Evolutionary conservation across 2,113 vertebrate species (phyloP), one percentile per base, ranked within the genome.

Genomic region (Saccopteryx bilineata): DNA sequence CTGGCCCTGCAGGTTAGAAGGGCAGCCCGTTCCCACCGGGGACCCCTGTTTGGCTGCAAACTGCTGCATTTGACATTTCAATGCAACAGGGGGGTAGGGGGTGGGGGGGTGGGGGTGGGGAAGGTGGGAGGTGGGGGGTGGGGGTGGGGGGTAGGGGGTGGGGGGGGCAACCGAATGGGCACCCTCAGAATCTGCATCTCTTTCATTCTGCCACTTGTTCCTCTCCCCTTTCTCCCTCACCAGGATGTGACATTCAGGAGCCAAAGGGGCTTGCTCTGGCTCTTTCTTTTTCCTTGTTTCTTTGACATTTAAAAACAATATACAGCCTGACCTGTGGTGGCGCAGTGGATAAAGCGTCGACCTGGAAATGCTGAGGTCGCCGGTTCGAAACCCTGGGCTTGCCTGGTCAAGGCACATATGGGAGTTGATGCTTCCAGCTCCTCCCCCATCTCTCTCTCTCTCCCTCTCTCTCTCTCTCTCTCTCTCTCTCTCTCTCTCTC

Each of bases 11-110:
- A 98, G 98, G 99, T 99, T 99, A 98, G 98, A 98, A 98, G 99
- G 99, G 99, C 99, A 99, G 98, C 68, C 97, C 74, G 98, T 99
- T 99, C 99, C 99, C 99, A 99, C 98, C 98, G 48, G 98, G 98
- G 98, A 98, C 98, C 97, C 98, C 97, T 98, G 98, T 98, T 99
- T 98, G 98, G 97, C 98, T 98, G 95, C 98, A 98, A 98, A 98
- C 97, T 91, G 98, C 97, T 95, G 98, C 96, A 97, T 98, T 98
- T 99, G 98, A 98, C 98, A 99, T 98, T 98, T 99, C 98, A 99
- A 99, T 99, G 99, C 97, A 96, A 98, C 95, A 56, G 95, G 98
- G 97, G 97, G 91, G 90, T 23, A 76, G 92, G 81, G 94, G 95
- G 39, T 39, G 39, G 79, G 92, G 81, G 94, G 95, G 97, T 96